These are phyloP conservation scores for Campylorhamphus procurvoides DNA, from an alignment of 2,113 vertebrate genomes.

Conservation along the genomic window DNA sequence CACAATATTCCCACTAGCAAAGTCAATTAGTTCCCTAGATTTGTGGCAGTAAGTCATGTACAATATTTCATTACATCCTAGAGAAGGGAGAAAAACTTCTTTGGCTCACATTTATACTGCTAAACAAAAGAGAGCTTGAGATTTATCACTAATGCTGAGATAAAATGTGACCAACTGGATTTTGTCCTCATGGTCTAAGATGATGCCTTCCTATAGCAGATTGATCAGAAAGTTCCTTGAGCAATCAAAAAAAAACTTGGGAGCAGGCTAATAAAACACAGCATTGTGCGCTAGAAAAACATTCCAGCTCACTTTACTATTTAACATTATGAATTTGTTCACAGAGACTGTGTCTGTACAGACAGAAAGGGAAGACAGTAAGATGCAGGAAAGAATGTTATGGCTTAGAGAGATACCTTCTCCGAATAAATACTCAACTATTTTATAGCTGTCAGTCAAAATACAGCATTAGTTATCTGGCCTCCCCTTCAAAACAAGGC, in stretches of 20 bases:
- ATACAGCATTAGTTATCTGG: not conserved
- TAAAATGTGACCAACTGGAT: not conserved
- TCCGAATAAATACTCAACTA: not conserved
- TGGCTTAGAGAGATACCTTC: not conserved
- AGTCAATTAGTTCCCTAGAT: not conserved
- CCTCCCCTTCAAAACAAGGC: not conserved
- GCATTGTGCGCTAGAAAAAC: not conserved
- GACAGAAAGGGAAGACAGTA: not conserved
- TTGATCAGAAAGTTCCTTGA: not conserved
- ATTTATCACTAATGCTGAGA: not conserved
- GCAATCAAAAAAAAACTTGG: not conserved
- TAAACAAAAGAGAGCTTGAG: not conserved
- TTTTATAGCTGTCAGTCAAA: not conserved
- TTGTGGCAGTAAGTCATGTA: not conserved
- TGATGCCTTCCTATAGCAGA: not conserved
- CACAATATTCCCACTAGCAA: not conserved
- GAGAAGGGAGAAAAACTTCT: not conserved
- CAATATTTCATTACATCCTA: not conserved
- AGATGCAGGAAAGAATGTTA: not conserved
- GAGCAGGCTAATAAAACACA: not conserved
- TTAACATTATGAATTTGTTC: not conserved
- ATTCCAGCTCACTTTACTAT: not conserved
- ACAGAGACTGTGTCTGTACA: not conserved
- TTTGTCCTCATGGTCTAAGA: not conserved
- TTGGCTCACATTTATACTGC: not conserved